Conservation (phyloP, 2,888 invertebrate genomes). For the Drosophila anomalata region DNA sequence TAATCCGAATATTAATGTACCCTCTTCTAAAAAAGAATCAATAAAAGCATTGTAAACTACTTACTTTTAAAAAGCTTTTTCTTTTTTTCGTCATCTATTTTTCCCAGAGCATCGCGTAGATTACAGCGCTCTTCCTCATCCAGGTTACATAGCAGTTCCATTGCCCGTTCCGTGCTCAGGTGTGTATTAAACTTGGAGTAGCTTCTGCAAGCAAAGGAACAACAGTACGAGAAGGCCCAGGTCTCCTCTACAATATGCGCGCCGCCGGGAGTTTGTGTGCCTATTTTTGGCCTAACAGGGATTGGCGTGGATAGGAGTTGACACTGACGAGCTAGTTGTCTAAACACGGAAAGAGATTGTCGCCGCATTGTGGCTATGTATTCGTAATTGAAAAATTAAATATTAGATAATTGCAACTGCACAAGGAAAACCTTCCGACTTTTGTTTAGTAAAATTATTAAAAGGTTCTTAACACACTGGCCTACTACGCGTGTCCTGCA, state of each 20-base stretch:
- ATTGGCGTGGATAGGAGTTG: conserved; percentile 15
- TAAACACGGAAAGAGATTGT: conserved; percentile 39
- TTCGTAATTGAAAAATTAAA: neutral
- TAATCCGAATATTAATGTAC: neutral
- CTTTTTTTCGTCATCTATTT: conserved; percentile 89
- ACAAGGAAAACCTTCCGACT: neutral
- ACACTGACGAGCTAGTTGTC: conserved; percentile 45
- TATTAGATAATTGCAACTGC: neutral
- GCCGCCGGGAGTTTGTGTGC: conserved; percentile 6
- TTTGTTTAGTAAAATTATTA: neutral
- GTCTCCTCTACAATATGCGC: conserved; percentile 6
- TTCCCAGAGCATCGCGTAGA: conserved; percentile 88
- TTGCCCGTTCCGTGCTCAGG: conserved; percentile 88
- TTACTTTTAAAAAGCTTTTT: conserved; percentile 92
- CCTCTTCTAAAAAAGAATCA: neutral
- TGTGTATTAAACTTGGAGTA: conserved; percentile 67
- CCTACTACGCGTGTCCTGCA: neutral
- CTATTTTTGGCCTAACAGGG: conserved; percentile 5
- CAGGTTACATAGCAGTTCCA: conserved; percentile 89
- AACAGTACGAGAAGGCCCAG: neutral
- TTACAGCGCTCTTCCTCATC: conserved; percentile 89
- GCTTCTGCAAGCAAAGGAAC: conserved; percentile 11
- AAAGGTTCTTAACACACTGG: neutral
- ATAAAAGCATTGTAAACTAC: conserved; percentile 26
- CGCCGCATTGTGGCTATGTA: conserved; percentile 45